Evolutionary conservation across 2,888 invertebrate species (phyloP), one percentile per base, ranked within the genome.

Genomic region (Malacosoma neustria): DNA sequence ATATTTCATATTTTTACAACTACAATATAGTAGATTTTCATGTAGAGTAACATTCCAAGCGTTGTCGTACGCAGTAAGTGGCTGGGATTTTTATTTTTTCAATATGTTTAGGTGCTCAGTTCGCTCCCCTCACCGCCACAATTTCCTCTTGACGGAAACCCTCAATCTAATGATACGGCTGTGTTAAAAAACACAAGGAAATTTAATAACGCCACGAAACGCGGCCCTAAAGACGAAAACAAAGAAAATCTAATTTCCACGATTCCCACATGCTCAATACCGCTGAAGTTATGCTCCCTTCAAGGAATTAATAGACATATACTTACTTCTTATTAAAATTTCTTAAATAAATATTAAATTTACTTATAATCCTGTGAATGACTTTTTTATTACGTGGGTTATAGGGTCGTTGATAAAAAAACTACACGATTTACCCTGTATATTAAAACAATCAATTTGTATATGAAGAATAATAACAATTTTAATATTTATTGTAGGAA

Each of bases 161-260:
- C 85, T 84, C 85, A 82, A 85, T 86, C 85, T 85, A 86, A 86
- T 85, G 86, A 85, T 86, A 86, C 81, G 80, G 79, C 80, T 80
- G 81, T 79, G 85, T 85, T 86, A 85, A 86, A 86, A 86, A 86
- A 85, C 84, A 85, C 84, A 82, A 82, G 85, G 81, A 86, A 85
- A 86, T 86, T 86, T 86, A 86, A 86, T 86, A 86, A 85, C 82
- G 79, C 69, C 70, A 66, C 70, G 67, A 68, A 69, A 71, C 61
- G 60, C 65, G 62, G 70, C 69, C 70, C 66, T 58, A 63, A 57
- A 58, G 66, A 67, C 51, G 61, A 80, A 81, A 82, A 82, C 79
- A 85, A 84, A 84, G 82, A 79, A 84, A 82, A 84, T 81, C 82
- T 77, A 84, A 84, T 85, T 84, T 75, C 70, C 60, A 76, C 79